Percentiles rank a stretch among this genome's conserved stretches.
Evolutionary conservation across 2,888 invertebrate genomes (phyloP).

Genomic region (Oscheius sp.): DNA sequence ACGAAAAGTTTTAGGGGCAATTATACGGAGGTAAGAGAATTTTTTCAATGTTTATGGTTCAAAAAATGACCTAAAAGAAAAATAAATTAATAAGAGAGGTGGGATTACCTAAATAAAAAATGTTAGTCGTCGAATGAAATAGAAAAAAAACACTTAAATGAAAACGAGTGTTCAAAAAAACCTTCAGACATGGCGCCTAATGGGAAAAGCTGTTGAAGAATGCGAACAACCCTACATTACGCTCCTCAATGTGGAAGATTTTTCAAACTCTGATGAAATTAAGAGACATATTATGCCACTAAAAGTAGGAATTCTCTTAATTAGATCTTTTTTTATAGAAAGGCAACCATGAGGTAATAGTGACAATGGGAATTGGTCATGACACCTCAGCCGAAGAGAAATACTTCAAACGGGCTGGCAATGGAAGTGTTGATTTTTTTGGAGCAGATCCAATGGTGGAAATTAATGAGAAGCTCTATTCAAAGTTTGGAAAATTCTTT

Average conservation of each 20-base stretch:
- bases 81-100: too few relatives aligned
- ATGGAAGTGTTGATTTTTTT: constrained; percentile 23
- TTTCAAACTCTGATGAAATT: constrained; percentile 39
- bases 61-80: too few relatives aligned
- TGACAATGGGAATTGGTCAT: constrained; percentile 37
- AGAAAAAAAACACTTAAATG: background rate
- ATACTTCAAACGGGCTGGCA: constrained; percentile 21
- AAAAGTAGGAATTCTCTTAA: background rate
- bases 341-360: constrained; percentile 6
- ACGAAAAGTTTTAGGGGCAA: background rate
- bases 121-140: background rate
- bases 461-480: constrained; percentile 3
- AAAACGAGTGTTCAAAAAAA: background rate
- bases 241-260: constrained; percentile 27
- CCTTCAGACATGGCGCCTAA: constrained; percentile 17
- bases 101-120: background rate
- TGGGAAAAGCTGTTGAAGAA: background rate
- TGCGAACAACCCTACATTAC: constrained; percentile 15
- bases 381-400: constrained; percentile 35
- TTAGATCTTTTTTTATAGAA: background rate
- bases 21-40: background rate
- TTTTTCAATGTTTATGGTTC: too few relatives aligned
- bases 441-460: constrained; percentile 25
- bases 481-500: constrained; percentile 22
- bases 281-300: constrained; percentile 40